These are phyloP conservation scores for Neoascia interrupta DNA, from an alignment of 2,888 invertebrate species.

Conservation along the genomic window DNA sequence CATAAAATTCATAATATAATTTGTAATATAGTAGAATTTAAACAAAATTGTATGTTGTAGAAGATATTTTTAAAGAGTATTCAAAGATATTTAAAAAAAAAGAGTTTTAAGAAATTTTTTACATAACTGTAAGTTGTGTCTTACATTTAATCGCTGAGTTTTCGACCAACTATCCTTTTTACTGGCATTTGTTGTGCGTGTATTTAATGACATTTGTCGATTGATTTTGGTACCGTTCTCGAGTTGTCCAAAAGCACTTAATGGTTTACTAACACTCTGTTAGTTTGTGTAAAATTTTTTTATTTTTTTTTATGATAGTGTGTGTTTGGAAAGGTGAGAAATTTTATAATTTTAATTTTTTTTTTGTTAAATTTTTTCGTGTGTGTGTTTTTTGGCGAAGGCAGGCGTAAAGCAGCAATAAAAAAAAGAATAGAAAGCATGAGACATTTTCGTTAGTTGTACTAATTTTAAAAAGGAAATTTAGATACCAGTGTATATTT, in stretches of 20 bases:
- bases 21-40: too few relatives aligned
- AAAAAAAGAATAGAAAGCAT: constrained; percentile 61
- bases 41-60: too few relatives aligned
- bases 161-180: constrained; percentile 84
- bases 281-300: constrained; percentile 10
- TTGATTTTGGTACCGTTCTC: constrained; percentile 85
- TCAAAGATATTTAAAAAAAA: neutral
- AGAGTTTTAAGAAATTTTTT: neutral
- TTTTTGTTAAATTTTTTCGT: constrained; percentile 22
- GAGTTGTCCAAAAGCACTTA: constrained; percentile 84
- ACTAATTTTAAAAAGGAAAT: constrained; percentile 25
- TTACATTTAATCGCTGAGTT: constrained; percentile 89
- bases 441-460: constrained; percentile 45
- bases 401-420: constrained; percentile 70
- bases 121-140: constrained; percentile 73
- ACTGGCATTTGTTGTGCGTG: constrained; percentile 81
- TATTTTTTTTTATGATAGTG: constrained; percentile 16
- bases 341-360: neutral
- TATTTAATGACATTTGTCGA: constrained; percentile 85
- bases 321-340: constrained; percentile 23
- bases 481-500: constrained; percentile 27
- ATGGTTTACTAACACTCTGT: constrained; percentile 76
- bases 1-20: too few relatives aligned
- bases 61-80: too few relatives aligned
- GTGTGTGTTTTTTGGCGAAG: constrained; percentile 47